phyloP scores from a whole-genome alignment of 2,888 invertebrate species.

The Drosophila paracracens region DNA sequence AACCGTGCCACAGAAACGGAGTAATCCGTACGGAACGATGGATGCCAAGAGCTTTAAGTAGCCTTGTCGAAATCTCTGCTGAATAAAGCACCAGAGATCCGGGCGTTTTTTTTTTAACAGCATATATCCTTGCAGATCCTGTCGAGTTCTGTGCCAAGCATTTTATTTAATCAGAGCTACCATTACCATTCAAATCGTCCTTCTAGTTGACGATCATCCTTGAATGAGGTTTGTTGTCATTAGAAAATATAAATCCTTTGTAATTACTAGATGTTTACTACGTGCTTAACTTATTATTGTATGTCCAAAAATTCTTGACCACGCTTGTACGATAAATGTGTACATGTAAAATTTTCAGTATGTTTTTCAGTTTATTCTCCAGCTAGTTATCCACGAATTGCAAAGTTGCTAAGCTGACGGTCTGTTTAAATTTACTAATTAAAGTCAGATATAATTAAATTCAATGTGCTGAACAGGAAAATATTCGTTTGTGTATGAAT shows the following conservation, averaged over 20 bases:
- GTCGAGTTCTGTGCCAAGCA: not conserved
- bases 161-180: not conserved
- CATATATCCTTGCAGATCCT: no score
- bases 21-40: not conserved
- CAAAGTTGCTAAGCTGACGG: not conserved
- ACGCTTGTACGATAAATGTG: no score
- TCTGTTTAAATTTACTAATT: not conserved
- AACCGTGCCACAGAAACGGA: not conserved
- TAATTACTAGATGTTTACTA: no score
- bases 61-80: not conserved
- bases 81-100: not conserved
- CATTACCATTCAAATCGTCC: not conserved
- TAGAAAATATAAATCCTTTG: not conserved
- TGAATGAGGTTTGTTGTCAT: not conserved
- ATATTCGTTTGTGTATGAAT: not conserved
- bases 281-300: not conserved
- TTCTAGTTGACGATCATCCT: not conserved
- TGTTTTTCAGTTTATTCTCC: not conserved
- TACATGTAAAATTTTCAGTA: not conserved
- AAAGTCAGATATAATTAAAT: not conserved
- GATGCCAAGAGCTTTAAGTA: not conserved
- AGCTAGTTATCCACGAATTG: not conserved
- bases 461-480: not conserved
- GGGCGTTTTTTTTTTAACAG: not conserved
- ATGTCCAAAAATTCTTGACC: not conserved